These are phyloP conservation scores for Elaphurus davidianus DNA, from an alignment of 2,113 vertebrate species.

Conservation along the genomic window DNA sequence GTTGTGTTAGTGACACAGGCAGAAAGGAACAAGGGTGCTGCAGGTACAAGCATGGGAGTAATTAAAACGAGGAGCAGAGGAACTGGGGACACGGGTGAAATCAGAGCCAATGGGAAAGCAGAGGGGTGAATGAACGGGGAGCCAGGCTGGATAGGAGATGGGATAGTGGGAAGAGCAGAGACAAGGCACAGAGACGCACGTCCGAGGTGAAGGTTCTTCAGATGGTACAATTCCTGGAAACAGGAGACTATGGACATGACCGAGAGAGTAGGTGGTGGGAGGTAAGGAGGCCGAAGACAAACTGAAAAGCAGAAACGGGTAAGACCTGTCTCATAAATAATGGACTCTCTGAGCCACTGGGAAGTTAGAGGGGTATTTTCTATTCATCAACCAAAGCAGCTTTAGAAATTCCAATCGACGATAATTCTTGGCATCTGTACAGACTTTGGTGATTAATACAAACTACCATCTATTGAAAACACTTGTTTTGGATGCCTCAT, in stretches of 20 bases:
- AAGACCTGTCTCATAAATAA: background rate
- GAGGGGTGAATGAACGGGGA: background rate
- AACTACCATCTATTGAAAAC: constrained; percentile 4
- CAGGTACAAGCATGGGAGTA: background rate
- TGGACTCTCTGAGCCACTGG: background rate
- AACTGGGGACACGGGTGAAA: background rate
- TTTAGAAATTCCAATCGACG: background rate
- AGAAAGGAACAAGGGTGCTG: background rate
- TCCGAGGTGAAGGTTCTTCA: background rate
- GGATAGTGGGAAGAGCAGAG: background rate
- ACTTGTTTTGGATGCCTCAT: background rate
- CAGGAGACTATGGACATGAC: background rate
- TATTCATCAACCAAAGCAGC: background rate
- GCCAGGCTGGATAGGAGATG: background rate
- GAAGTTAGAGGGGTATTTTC: background rate
- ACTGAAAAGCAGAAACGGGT: background rate
- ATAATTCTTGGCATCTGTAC: background rate
- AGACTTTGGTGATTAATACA: background rate
- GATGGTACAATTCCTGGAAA: background rate
- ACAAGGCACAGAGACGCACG: background rate
- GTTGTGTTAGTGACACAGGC: background rate
- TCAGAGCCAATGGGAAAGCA: background rate
- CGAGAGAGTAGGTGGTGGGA: background rate
- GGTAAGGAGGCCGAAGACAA: background rate
- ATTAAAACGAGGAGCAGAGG: background rate